Conservation (phyloP, 2,888 invertebrate genomes). For the Alloplasta piceator region DNA sequence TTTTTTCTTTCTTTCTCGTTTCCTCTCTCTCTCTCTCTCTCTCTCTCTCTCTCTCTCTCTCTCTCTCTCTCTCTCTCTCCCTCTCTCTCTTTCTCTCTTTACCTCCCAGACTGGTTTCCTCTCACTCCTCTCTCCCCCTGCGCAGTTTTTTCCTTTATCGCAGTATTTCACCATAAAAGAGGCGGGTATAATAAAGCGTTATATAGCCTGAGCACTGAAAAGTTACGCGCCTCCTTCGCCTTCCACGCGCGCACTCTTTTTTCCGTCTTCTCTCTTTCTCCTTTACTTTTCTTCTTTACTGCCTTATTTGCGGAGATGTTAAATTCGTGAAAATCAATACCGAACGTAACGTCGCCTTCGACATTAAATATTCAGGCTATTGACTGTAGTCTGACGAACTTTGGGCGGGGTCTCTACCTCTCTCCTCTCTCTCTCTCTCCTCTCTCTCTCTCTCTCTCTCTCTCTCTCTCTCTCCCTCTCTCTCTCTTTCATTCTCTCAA, state of each 20-base stretch:
- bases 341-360: constrained; percentile 81
- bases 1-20: constrained; percentile 58
- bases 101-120: constrained; percentile 1
- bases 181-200: constrained; percentile 81
- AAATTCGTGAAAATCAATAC: constrained; percentile 83
- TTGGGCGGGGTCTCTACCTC: constrained; percentile 75
- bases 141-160: constrained; percentile 70
- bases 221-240: constrained; percentile 79
- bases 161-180: constrained; percentile 81
- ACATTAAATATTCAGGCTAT: constrained; percentile 83
- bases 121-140: constrained; percentile 44
- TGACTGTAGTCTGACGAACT: constrained; percentile 76
- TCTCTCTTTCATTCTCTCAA: too few species aligned
- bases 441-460: too few species aligned
- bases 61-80: constrained; percentile 41
- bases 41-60: constrained; percentile 43
- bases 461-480: too few species aligned
- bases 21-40: constrained; percentile 43
- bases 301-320: constrained; percentile 83
- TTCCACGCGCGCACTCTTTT: constrained; percentile 65
- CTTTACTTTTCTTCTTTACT: constrained; percentile 73
- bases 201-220: constrained; percentile 81
- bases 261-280: constrained; percentile 36
- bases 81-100: constrained; percentile 44
- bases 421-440: too few species aligned